Evolutionary conservation across 2,888 invertebrate genomes (phyloP), one percentile per base, ranked within the genome.

Genomic region (Clostera curtula): DNA sequence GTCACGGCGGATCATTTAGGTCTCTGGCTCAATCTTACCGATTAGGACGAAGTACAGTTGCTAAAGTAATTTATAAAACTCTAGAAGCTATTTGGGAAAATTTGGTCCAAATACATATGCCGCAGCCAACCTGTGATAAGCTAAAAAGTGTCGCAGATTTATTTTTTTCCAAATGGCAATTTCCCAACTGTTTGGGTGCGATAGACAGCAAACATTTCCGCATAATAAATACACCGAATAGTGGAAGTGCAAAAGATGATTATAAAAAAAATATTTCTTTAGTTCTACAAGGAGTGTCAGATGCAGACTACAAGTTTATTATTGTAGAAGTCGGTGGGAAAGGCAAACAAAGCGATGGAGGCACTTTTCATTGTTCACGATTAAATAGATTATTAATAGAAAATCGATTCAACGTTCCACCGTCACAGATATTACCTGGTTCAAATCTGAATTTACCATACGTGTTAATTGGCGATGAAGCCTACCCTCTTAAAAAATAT

Each of bases 291-390:
- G 29, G 20, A 20, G 16, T 29, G 19, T 31, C 29, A 3, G 29
- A 36, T 24, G 39, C 36, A 14, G 27, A 38, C 13, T 28, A 32
- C 17, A 37, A 36, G 20, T 31, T 36, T 25, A 19, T 20, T 31
- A 13, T 25, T 15, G 24, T 35, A 2, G 35, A 35, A 17, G 20
- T 36, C 22, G 36, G 34, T n/a, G 34, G 32, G 13, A 25, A 24
- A 26, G 39, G 32, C 18, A 23, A 24, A 22, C 25, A 29, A 25
- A 26, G 19, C 12, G 28, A 33, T 19, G 25, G 25, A 18, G 33
- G 28, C 18, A 33, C 28, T 4, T 33, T 33, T 18, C 28, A 33
- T 33, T 33, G 21, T 33, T 33, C 24, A 9, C 21, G 19, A 28
- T 19, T 33, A 3, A 28, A 28, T 10, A 12, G 19, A 20, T 19